Percentiles rank a stretch among this genome's conserved stretches.
phyloP scores from a whole-genome alignment of 2,888 invertebrate genomes.

The Linyphia triangularis region DNA sequence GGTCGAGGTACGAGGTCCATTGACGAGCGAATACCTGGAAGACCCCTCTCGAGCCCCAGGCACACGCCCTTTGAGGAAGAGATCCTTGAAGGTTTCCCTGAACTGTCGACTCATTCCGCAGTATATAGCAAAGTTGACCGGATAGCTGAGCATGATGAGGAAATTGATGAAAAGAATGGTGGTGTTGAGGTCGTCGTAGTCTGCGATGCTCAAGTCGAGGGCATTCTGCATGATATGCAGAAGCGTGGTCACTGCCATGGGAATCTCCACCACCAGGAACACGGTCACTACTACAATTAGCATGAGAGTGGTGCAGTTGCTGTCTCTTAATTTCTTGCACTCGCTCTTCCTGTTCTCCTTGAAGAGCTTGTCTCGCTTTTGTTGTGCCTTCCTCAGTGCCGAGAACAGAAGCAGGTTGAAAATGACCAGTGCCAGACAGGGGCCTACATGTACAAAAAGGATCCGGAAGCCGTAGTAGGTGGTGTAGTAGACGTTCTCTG shows the following conservation, averaged over 20 bases:
- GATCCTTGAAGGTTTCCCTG: constrained; percentile 92
- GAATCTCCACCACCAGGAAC: constrained; percentile 90
- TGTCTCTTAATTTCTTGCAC: constrained; percentile 84
- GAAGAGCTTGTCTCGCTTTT: constrained; percentile 87
- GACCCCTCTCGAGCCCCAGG: constrained; percentile 81
- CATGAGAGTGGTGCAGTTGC: constrained; percentile 92
- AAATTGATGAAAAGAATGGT: constrained; percentile 92
- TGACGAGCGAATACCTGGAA: constrained; percentile 89
- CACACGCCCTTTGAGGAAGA: constrained; percentile 83
- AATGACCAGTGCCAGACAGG: constrained; percentile 92
- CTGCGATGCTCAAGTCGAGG: constrained; percentile 80
- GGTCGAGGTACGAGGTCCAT: constrained; percentile 88
- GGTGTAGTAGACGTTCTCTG: constrained; percentile 88
- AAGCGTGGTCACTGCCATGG: constrained; percentile 89
- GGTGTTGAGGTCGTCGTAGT: constrained; percentile 88
- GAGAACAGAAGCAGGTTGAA: constrained; percentile 92
- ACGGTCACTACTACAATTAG: constrained; percentile 91
- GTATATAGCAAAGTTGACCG: constrained; percentile 95
- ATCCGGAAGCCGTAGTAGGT: constrained; percentile 89
- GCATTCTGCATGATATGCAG: constrained; percentile 86
- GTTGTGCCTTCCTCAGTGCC: constrained; percentile 91
- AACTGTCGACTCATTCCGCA: constrained; percentile 97
- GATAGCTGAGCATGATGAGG: constrained; percentile 86
- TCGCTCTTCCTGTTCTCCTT: constrained; percentile 84
- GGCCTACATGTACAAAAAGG: constrained; percentile 93